Evolutionary conservation across 1,140 invertebrate genomes (phyloP).

Genomic region (Drosophila pachea): DNA sequence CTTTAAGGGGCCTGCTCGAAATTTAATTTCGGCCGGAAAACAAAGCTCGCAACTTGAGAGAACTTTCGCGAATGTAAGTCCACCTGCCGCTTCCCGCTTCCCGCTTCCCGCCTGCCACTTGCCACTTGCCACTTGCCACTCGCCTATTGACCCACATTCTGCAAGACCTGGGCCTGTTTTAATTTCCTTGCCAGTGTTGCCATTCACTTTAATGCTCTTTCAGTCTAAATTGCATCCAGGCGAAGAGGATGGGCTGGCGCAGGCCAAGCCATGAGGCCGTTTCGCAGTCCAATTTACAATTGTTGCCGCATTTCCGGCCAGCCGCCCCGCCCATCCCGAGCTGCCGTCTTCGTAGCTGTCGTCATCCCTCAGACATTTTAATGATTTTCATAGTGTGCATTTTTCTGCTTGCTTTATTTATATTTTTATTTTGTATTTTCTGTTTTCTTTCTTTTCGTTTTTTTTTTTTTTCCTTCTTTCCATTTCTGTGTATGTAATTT

Average conservation of each 20-base stretch:
- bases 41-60: slow-evolving; percentile 34
- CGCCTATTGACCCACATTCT: slow-evolving; percentile 60
- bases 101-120: slow-evolving; percentile 9
- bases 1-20: slow-evolving; percentile 44
- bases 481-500: slow-evolving; percentile 45
- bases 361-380: slow-evolving; percentile 60
- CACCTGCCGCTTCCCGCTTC: slow-evolving; percentile 22
- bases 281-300: slow-evolving; percentile 60
- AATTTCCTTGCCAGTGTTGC: slow-evolving; percentile 57
- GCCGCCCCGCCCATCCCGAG: background rate
- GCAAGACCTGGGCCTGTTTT: slow-evolving; percentile 50
- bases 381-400: slow-evolving; percentile 71
- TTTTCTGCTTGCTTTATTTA: slow-evolving; percentile 8
- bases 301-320: slow-evolving; percentile 68
- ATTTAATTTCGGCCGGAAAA: slow-evolving; percentile 64
- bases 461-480: background rate
- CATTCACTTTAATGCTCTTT: slow-evolving; percentile 70
- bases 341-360: slow-evolving; percentile 1
- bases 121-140: slow-evolving; percentile 19
- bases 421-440: too few relatives aligned
- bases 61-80: slow-evolving; percentile 31
- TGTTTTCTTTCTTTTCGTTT: background rate
- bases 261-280: slow-evolving; percentile 25
- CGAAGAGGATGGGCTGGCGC: background rate
- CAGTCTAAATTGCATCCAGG: slow-evolving; percentile 71